phyloP scores from a whole-genome alignment of 2,113 vertebrate genomes.

The Onychostoma macrolepis region DNA sequence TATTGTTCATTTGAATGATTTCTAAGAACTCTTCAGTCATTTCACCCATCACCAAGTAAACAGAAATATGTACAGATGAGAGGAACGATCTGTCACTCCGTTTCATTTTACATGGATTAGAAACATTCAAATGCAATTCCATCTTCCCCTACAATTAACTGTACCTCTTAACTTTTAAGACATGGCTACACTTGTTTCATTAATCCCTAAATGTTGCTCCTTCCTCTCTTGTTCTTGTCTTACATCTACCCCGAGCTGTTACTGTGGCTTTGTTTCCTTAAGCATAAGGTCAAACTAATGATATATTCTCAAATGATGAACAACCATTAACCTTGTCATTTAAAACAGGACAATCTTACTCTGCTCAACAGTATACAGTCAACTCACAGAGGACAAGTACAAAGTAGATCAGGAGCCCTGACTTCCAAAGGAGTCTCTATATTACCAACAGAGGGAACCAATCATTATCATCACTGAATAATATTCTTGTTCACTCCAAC shows the following conservation, averaged over 20 bases:
- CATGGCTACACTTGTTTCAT: not conserved
- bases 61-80: constrained; percentile 4
- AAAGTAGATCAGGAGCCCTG: not conserved
- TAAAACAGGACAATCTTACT: not conserved
- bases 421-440: no score
- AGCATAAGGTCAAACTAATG: not conserved
- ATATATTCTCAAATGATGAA: not conserved
- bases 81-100: not conserved
- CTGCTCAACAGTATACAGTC: not conserved
- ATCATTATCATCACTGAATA: not conserved
- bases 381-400: constrained; percentile 32
- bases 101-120: not conserved
- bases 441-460: constrained; percentile 14
- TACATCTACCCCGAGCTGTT: not conserved
- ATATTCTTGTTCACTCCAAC: not conserved
- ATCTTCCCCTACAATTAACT: not conserved
- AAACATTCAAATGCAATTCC: not conserved
- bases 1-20: constrained; percentile 33
- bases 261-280: not conserved
- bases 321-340: not conserved
- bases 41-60: constrained; percentile 13
- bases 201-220: not conserved
- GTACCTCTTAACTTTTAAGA: not conserved
- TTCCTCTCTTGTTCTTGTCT: not conserved
- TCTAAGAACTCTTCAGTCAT: not conserved